Evolutionary conservation across 92 coral and sea anemone genomes (phyloP).

Genomic region (Epizoanthus scotinus): DNA sequence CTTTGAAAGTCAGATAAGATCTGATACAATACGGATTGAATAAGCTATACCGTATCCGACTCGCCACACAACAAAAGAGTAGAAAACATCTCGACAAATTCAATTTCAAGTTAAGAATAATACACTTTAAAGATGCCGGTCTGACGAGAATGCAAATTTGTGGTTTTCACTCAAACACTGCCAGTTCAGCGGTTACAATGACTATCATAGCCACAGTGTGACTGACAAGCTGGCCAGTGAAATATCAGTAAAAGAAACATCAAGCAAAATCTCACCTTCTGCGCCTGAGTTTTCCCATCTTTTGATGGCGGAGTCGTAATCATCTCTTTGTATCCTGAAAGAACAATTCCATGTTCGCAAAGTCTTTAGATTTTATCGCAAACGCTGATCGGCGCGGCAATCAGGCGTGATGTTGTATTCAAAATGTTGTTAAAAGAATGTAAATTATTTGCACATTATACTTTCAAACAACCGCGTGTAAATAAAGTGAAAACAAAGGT

Average conservation of each 20-base stretch:
- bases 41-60: conserved; percentile 1
- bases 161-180: conserved; percentile 23
- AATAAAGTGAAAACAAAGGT: conserved; percentile 31
- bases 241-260: not conserved
- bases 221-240: not conserved
- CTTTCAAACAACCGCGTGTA: conserved; percentile 35
- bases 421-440: conserved; percentile 30
- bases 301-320: conserved; percentile 40
- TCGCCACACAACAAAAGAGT: not conserved
- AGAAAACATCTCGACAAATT: conserved; percentile 10
- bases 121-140: conserved; percentile 24
- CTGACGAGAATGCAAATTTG: conserved; percentile 39
- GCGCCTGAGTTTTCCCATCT: conserved; percentile 13
- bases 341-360: conserved; percentile 28
- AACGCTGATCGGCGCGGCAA: conserved; percentile 28
- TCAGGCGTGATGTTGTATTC: conserved; percentile 40
- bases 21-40: not conserved
- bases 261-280: conserved; percentile 18
- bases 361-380: conserved; percentile 27
- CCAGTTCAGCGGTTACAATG: conserved; percentile 25
- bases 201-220: not conserved
- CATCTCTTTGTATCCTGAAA: conserved; percentile 40
- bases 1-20: not conserved
- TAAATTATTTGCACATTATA: conserved; percentile 27
- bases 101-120: not conserved